phyloP scores from a whole-genome alignment of 2,113 vertebrate species.

The Epinephelus moara region DNA sequence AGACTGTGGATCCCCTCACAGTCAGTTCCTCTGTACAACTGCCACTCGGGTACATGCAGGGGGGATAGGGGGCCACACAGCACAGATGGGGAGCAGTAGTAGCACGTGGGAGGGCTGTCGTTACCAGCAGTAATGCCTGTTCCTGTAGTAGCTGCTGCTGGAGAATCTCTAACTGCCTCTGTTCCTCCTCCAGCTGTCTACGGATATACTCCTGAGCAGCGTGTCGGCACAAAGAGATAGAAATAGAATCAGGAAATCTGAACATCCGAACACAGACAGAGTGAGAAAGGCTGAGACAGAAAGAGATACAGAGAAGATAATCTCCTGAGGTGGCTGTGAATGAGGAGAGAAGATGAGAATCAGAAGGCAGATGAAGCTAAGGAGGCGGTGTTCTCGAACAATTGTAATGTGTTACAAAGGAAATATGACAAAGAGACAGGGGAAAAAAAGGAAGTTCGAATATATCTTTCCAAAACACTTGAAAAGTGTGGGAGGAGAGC shows the following conservation, averaged over 20 bases:
- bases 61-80: slow-evolving; percentile 56
- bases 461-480: slow-evolving; percentile 25
- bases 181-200: slow-evolving; percentile 99
- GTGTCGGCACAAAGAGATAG: slow-evolving; percentile 66
- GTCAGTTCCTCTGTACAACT: slow-evolving; percentile 16
- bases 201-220: slow-evolving; percentile 98
- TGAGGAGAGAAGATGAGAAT: slow-evolving; percentile 25
- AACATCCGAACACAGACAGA: slow-evolving; percentile 16
- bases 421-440: slow-evolving; percentile 3
- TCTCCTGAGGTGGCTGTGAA: slow-evolving; percentile 36
- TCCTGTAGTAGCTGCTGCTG: slow-evolving; percentile 99
- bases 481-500: slow-evolving; percentile 19
- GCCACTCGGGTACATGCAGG: slow-evolving; percentile 59
- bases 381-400: slow-evolving; percentile 25
- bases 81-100: slow-evolving; percentile 52
- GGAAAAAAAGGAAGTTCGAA: background rate
- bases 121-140: slow-evolving; percentile 99
- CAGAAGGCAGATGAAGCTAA: slow-evolving; percentile 8
- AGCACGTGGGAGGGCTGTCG: slow-evolving; percentile 61
- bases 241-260: slow-evolving; percentile 48
- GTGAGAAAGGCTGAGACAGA: slow-evolving; percentile 8
- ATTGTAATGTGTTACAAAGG: slow-evolving; percentile 25
- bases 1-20: slow-evolving; percentile 31
- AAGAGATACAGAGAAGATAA: slow-evolving; percentile 24
- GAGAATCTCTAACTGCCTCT: slow-evolving; percentile 99